phyloP scores from a whole-genome alignment of 1,140 invertebrate genomes.

The Papilio helenus region DNA sequence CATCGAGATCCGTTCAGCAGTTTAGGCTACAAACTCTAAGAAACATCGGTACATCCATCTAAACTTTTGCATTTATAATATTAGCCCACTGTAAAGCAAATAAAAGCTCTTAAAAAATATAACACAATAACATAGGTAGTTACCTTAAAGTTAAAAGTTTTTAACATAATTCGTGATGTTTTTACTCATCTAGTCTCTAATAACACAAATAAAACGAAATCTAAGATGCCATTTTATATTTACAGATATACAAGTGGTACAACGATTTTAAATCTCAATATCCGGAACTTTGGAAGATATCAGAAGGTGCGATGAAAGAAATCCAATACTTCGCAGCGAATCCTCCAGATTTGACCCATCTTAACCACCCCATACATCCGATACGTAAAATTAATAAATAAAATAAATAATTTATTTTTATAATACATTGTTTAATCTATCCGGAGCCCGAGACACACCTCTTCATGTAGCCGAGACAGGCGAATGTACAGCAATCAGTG shows the following conservation, averaged over 20 bases:
- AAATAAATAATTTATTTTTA: conserved; percentile 38
- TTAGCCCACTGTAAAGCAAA: too few relatives aligned
- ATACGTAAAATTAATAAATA: conserved; percentile 74
- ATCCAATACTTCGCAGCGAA: conserved; percentile 86
- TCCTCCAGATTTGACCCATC: conserved; percentile 86
- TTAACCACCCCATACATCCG: conserved; percentile 89
- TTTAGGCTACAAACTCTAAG: too few relatives aligned
- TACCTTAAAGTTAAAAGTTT: too few relatives aligned
- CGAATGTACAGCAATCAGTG: conserved; percentile 70
- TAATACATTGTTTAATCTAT: conserved; percentile 42
- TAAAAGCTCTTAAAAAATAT: too few relatives aligned
- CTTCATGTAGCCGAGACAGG: conserved; percentile 71
- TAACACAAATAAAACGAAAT: conserved; percentile 13
- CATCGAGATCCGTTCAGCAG: too few relatives aligned
- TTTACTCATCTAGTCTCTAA: too few relatives aligned
- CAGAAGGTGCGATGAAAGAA: conserved; percentile 86
- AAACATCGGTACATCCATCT: too few relatives aligned
- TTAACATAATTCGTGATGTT: too few relatives aligned
- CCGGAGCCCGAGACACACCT: conserved; percentile 68
- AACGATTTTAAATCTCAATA: conserved; percentile 86
- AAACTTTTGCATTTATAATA: too few relatives aligned
- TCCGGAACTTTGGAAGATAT: conserved; percentile 87
- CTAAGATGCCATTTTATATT: conserved; percentile 38
- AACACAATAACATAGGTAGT: too few relatives aligned
- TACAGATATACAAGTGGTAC: conserved; percentile 86